Percentiles rank a stretch among this genome's conserved stretches.
phyloP scores from a whole-genome alignment of 2,797 vertebrate genomes.

The Vultur gryphus region DNA sequence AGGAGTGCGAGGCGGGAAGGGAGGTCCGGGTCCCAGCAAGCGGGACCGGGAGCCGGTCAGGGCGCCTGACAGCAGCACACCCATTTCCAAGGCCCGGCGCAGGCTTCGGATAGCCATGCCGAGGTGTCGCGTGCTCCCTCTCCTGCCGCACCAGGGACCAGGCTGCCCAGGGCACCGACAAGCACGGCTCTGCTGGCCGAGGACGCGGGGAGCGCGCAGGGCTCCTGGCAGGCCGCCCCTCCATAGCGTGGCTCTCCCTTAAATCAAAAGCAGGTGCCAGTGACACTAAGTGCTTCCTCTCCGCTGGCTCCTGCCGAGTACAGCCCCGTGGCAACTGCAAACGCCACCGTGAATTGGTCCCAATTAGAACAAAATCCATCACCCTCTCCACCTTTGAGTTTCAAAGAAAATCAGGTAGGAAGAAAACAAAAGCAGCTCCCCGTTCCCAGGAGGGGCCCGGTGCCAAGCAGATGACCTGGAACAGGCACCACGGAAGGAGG shows the following conservation, averaged over 20 bases:
- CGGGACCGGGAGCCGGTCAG: neutral
- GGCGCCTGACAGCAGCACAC: neutral
- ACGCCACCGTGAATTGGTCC: fast-evolving
- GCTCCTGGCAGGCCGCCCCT: neutral
- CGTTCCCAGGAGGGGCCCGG: neutral
- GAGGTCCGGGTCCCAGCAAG: neutral
- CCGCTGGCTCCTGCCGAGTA: neutral
- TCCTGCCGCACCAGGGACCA: neutral
- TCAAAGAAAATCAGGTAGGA: neutral
- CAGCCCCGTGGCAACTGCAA: neutral
- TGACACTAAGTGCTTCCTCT: conserved; percentile 27
- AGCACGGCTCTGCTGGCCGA: neutral
- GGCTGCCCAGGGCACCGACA: neutral
- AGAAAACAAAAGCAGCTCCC: neutral
- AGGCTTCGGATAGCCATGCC: neutral
- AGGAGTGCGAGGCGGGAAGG: neutral
- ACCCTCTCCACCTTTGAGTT: neutral
- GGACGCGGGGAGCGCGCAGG: fast-evolving
- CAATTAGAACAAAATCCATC: neutral
- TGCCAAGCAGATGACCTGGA: neutral
- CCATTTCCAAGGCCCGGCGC: neutral
- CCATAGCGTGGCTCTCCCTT: neutral
- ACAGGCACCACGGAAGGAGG: neutral
- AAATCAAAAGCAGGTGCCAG: conserved; percentile 61
- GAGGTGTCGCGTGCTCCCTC: neutral